Base-by-base conservation (phyloP, 1,140 invertebrate genomes). In the Bombus pascuorum region DNA sequence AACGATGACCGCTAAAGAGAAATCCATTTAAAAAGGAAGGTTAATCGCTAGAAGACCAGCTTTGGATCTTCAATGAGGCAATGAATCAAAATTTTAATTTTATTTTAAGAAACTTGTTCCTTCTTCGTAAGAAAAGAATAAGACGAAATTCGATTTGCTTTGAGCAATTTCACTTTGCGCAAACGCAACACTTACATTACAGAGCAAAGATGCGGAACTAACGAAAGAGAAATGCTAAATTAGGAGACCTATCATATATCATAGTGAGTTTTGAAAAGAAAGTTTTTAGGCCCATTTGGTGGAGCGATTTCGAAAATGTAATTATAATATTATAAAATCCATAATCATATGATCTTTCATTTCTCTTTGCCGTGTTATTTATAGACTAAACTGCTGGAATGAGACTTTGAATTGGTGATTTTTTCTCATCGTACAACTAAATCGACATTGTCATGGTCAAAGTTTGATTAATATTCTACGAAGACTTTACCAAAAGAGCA, bases 191-290 rank as follows among this genome's bases (percentile, higher is more conserved):
- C 47, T 80, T 53, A 15, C 53, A 37, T 79, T 53, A 62, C 28
- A 47, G 32, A 37, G 34, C 32, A 72, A 80, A 80, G 42, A 73
- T 73, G 10, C 4, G 57, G 73, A 13, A 39, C 39, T 32, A 72
- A 32, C 22, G 32, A 73, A 65, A 85, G 57, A 85, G 76, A 85
- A 85, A 80, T 66, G 12, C 28, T 2, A 57, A 25, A 57, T 57
- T 25, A 25, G 22, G 44, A 59, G 42, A 83, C 42, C 42, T 13
- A 34, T 13, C n/a, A n/a, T 57, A 39, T 72, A 81, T 32, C 10
- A 9, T 44, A 44, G 32, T 15, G 22, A 42, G 15, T 37, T 34
- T 8, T 8, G 12, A 15, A 15, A 65, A 65, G 5, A 73, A 73
- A 73, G 8, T 15, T 42, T 25, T 57, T 6, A 13, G 15, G 10